A percentile compares a stretch with the other conserved stretches of the same genome.
Conservation (phyloP, 1,140 invertebrate genomes). For the Drosophila serrata region DNA sequence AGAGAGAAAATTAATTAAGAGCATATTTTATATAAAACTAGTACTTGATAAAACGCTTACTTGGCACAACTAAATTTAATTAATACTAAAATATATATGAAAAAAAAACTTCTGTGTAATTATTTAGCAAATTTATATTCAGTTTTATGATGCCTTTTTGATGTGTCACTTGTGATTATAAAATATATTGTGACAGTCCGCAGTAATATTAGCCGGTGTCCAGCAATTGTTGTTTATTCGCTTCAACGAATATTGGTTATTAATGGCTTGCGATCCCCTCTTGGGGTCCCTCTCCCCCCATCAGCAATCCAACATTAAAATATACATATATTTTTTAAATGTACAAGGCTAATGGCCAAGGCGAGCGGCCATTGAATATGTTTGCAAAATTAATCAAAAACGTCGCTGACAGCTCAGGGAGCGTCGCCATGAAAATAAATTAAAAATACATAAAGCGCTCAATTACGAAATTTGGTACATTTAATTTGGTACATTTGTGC, state of each 20-base stretch:
- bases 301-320: constrained; percentile 1
- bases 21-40: too few relatives aligned
- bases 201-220: background rate
- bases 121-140: background rate
- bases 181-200: background rate
- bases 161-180: background rate
- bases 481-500: constrained; percentile 48
- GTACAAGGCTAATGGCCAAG: constrained; percentile 18
- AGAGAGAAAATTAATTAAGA: too few relatives aligned
- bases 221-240: constrained; percentile 12
- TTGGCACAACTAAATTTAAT: background rate
- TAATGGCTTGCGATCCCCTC: constrained; percentile 10
- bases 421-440: constrained; percentile 60
- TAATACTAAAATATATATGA: background rate
- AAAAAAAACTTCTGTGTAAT: background rate
- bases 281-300: too few relatives aligned
- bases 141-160: background rate
- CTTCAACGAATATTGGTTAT: constrained; percentile 28
- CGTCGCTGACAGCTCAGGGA: constrained; percentile 30
- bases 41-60: too few relatives aligned
- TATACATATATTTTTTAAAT: constrained; percentile 25
- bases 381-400: constrained; percentile 57
- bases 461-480: constrained; percentile 78
- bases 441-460: constrained; percentile 76
- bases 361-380: constrained; percentile 33